Evolutionary conservation across 2,888 invertebrate species (phyloP).

Genomic region (Mythimna pallens): DNA sequence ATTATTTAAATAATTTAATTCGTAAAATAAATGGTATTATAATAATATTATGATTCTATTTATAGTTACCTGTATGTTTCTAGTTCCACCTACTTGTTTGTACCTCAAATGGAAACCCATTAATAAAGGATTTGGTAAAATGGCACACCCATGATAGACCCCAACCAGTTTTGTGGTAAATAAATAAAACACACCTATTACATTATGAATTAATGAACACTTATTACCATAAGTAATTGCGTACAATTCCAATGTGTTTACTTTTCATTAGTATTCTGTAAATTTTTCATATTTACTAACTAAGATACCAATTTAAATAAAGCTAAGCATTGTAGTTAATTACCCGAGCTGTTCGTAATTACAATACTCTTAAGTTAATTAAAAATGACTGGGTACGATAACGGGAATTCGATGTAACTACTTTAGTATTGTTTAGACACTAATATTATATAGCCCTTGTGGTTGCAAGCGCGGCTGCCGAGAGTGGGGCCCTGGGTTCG

Average conservation of each 20-base stretch:
- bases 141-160: conserved; percentile 32
- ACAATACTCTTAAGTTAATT: background rate
- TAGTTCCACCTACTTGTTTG: background rate
- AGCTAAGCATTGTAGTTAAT: background rate
- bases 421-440: too few species aligned
- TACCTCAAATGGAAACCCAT: background rate
- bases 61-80: too few species aligned
- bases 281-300: background rate
- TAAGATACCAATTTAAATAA: background rate
- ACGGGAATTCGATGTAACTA: too few species aligned
- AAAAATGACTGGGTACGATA: background rate
- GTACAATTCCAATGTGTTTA: conserved; percentile 22
- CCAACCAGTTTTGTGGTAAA: conserved; percentile 44
- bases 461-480: too few species aligned
- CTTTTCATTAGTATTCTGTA: conserved; percentile 19
- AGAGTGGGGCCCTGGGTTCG: too few species aligned
- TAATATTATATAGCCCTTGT: too few species aligned
- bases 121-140: background rate
- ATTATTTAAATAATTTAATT: background rate
- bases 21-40: background rate
- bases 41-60: background rate
- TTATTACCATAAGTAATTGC: conserved; percentile 7
- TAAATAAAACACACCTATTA: conserved; percentile 5
- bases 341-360: background rate
- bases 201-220: conserved; percentile 33